Evolutionary conservation across 2,797 vertebrate genomes (phyloP).

Genomic region (Hyperoplus immaculatus): DNA sequence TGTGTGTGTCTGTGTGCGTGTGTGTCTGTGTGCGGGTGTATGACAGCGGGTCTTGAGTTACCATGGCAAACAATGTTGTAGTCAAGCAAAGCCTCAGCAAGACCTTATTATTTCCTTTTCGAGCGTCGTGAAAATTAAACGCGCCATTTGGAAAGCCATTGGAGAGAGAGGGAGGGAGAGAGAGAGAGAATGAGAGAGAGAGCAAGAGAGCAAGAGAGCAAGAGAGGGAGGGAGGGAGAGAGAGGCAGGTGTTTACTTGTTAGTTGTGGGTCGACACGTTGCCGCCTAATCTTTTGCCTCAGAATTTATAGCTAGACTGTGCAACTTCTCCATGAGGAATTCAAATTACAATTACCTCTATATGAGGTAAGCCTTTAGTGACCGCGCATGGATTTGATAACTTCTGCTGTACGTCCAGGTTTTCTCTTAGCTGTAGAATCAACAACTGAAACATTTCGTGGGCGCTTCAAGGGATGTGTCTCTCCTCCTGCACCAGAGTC

Average conservation of each 20-base stretch:
- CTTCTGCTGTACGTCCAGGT: too few species aligned
- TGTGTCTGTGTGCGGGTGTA: not conserved
- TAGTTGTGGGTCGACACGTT: conserved; percentile 17
- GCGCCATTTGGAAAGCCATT: conserved; percentile 13
- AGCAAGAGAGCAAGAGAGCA: not conserved
- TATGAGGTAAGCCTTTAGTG: too few species aligned
- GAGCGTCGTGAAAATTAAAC: conserved; percentile 35
- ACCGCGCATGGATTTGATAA: too few species aligned
- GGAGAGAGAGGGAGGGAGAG: conserved; percentile 1
- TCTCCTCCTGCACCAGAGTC: too few species aligned
- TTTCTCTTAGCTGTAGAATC: too few species aligned
- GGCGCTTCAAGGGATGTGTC: too few species aligned
- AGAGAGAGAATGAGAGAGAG: not conserved
- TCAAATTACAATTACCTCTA: too few species aligned
- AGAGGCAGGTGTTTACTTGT: conserved; percentile 25
- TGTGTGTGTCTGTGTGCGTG: not conserved
- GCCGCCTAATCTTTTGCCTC: not conserved
- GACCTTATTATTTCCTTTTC: conserved; percentile 56
- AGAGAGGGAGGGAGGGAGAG: not conserved
- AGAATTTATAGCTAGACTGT: too few species aligned
- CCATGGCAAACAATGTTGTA: conserved; percentile 46
- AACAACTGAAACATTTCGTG: too few species aligned
- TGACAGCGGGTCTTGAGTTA: conserved; percentile 31
- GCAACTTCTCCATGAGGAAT: too few species aligned
- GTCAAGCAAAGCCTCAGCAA: conserved; percentile 39